Percentiles rank a stretch among this genome's conserved stretches.
phyloP scores from a whole-genome alignment of 2,888 invertebrate species.

The Patella depressa region DNA sequence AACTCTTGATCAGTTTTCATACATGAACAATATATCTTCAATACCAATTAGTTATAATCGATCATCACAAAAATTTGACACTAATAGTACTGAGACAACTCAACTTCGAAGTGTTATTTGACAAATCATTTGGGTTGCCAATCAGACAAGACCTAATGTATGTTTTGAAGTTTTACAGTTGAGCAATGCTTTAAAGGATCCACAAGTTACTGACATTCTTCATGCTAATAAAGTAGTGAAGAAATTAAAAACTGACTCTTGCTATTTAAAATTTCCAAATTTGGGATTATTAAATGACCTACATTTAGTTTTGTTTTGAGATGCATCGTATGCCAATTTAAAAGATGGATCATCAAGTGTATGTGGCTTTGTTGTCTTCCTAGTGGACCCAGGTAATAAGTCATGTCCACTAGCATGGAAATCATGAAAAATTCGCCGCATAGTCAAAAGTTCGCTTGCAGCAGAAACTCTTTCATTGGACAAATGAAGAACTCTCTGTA shows the following conservation, averaged over 20 bases:
- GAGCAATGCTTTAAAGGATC: constrained; percentile 1
- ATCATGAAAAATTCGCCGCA: too few species aligned
- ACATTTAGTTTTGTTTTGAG: too few species aligned
- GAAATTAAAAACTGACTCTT: constrained; percentile 17
- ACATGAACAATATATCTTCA: not conserved
- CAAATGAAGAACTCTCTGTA: too few species aligned
- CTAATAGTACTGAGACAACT: too few species aligned
- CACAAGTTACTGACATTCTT: constrained; percentile 20
- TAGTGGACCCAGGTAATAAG: too few species aligned
- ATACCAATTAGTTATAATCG: not conserved
- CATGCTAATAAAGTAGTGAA: constrained; percentile 15
- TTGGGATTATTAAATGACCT: not conserved
- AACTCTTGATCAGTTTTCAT: not conserved
- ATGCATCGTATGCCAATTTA: too few species aligned
- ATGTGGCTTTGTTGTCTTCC: too few species aligned
- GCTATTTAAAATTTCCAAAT: constrained; percentile 1
- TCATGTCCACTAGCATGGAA: too few species aligned
- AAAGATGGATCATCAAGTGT: too few species aligned
- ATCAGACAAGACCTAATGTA: constrained; percentile 20
- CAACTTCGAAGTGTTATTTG: constrained; percentile 6
- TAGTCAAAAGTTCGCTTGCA: too few species aligned
- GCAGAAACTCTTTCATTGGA: too few species aligned
- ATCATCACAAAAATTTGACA: constrained; percentile 6
- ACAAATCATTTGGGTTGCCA: constrained; percentile 16
- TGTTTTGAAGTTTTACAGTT: constrained; percentile 11